Conservation (phyloP, 2,797 vertebrate species). For the Anguilla obscura region DNA sequence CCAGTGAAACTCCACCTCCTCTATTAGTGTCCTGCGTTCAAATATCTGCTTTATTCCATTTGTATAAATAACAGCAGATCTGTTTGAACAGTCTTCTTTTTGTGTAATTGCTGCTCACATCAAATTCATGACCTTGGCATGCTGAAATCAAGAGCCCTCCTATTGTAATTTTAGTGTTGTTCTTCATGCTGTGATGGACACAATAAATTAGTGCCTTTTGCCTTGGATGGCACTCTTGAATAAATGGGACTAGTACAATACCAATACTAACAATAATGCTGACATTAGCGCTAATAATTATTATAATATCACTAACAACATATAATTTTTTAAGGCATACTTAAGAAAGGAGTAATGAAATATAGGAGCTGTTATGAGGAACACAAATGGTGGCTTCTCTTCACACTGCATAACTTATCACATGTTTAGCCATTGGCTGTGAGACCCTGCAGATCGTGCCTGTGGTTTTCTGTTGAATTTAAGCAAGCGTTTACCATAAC, state of each 20-base stretch:
- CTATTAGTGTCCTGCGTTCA: no score
- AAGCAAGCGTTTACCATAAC: constrained; percentile 6
- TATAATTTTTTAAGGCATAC: not conserved
- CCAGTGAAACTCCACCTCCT: no score
- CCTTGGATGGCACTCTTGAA: no score
- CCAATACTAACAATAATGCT: not conserved
- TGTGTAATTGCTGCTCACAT: no score
- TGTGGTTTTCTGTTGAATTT: constrained; percentile 17
- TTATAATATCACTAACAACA: not conserved
- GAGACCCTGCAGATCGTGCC: not conserved
- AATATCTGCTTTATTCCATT: no score
- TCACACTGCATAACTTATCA: not conserved
- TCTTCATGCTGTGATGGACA: no score
- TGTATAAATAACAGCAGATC: no score
- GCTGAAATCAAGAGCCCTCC: no score
- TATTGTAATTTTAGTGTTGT: no score
- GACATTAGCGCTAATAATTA: not conserved
- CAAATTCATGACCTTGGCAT: no score
- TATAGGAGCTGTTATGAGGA: not conserved
- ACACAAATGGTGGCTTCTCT: not conserved
- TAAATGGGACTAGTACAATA: not conserved
- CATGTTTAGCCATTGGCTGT: not conserved
- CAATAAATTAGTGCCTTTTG: no score
- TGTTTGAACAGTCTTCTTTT: no score
- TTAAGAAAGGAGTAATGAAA: not conserved